Percentiles rank a stretch among this genome's conserved stretches.
Evolutionary conservation across 35 echinoderm and acorn worm species (phyloP).

Genomic region (Anneissia japonica): DNA sequence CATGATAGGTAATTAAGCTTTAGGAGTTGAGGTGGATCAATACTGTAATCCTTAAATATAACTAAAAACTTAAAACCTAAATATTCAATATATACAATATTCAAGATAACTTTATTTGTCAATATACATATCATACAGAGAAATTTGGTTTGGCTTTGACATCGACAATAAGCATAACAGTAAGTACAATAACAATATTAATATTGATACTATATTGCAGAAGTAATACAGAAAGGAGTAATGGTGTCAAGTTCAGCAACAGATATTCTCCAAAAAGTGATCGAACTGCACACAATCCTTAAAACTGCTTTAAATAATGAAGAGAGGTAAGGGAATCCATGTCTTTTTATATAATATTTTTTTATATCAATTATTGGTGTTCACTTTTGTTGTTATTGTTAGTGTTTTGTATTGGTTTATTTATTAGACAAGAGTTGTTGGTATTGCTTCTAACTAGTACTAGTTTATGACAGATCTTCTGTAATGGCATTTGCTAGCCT

Average conservation of each 20-base stretch:
- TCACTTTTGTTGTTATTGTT: background rate
- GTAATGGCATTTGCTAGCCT: too few relatives aligned
- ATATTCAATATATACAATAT: too few relatives aligned
- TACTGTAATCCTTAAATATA: too few relatives aligned
- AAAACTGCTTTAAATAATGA: constrained; percentile 60
- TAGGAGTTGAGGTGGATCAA: too few relatives aligned
- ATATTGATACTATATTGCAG: constrained; percentile 30
- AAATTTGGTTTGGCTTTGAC: background rate
- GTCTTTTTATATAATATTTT: background rate
- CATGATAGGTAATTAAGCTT: too few relatives aligned
- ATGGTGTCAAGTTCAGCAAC: constrained; percentile 84
- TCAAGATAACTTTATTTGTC: too few relatives aligned
- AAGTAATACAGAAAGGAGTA: constrained; percentile 81
- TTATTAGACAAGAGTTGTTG: too few relatives aligned
- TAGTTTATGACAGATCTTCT: too few relatives aligned
- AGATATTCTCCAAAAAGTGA: constrained; percentile 79
- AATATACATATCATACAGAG: too few relatives aligned
- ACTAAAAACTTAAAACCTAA: too few relatives aligned
- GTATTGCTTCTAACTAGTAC: too few relatives aligned
- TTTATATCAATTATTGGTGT: background rate
- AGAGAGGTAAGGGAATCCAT: constrained; percentile 68
- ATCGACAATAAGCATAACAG: too few relatives aligned
- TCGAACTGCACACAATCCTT: constrained; percentile 72
- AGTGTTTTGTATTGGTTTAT: background rate
- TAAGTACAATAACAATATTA: background rate